Conservation (phyloP, 2,113 vertebrate genomes). For the Amblyornis subalaris region DNA sequence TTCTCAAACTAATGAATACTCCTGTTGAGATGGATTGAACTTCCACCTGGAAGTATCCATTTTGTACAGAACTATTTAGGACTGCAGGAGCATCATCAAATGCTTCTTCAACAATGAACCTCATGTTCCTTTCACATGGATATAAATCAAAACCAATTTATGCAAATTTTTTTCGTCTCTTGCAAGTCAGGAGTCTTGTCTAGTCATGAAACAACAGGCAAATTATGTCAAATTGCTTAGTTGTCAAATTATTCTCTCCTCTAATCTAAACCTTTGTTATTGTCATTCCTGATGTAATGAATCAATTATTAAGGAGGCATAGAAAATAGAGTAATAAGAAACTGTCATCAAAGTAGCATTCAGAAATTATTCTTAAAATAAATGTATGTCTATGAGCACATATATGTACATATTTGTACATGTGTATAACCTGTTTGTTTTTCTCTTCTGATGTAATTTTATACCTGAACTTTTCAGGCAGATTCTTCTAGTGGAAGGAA, state of each 20-base stretch:
- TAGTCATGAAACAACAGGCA: background rate
- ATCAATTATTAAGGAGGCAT: background rate
- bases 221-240: background rate
- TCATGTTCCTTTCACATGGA: background rate
- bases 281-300: background rate
- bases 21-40: background rate
- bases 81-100: background rate
- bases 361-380: background rate
- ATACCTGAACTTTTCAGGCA: background rate
- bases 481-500: background rate
- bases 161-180: background rate
- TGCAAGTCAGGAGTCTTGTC: background rate
- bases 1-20: background rate
- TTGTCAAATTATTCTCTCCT: background rate
- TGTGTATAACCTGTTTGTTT: background rate
- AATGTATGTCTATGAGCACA: background rate
- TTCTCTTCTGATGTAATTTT: background rate
- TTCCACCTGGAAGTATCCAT: background rate
- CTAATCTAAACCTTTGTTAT: background rate
- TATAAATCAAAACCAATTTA: background rate
- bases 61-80: background rate
- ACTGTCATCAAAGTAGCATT: background rate
- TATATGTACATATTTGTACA: fast-evolving
- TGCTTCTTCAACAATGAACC: background rate
- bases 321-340: background rate